Evolutionary conservation across 1,140 invertebrate genomes (phyloP), one percentile per base, ranked within the genome.

Genomic region (Ceratosolen solmsi): DNA sequence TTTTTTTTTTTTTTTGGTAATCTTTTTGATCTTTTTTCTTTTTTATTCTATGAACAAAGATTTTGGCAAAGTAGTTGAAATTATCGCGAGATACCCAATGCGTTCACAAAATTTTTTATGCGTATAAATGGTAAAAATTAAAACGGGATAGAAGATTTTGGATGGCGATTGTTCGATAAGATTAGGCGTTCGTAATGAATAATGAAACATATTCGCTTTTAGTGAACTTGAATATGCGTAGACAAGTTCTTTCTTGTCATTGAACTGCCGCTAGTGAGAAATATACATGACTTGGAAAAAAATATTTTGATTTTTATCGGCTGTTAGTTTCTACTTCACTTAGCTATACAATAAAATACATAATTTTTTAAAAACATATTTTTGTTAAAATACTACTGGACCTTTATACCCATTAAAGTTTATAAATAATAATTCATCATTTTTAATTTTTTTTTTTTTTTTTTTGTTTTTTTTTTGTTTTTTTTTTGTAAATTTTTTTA

Each of bases 141-240:
- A 56, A 71, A 49, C 38, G 46, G 60, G 13, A 41, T 27, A 49
- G 30, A 22, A 76, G 75, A 73, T 73, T 79, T n/a, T 33, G 9
- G 30, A 79, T 73, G 56, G 25, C 54, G 70, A 78, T 78, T 27
- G 71, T 79, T 22, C 27, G 25, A 17, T 15, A 11, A 79, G 73
- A 65, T 73, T 73, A 74, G 22, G n/a, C 41, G 17, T 17, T 73
- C n/a, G 68, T 58, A 77, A 72, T 72, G 65, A 82, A 82, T 70
- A 71, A 77, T 76, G 27, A 77, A 77, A 82, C 51, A 58, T 82
- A 77, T 71, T 81, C 80, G 33, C 51, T 76, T 76, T 60, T 58
- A 27, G 60, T 78, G 38, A 63, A 78, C 41, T 78, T 36, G 36
- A n/a, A 49, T 49, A 68, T 65, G 68, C 46, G 27, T 36, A 63